Conservation (phyloP, 2,888 invertebrate genomes). For the Synanthedon andrenaeformis region DNA sequence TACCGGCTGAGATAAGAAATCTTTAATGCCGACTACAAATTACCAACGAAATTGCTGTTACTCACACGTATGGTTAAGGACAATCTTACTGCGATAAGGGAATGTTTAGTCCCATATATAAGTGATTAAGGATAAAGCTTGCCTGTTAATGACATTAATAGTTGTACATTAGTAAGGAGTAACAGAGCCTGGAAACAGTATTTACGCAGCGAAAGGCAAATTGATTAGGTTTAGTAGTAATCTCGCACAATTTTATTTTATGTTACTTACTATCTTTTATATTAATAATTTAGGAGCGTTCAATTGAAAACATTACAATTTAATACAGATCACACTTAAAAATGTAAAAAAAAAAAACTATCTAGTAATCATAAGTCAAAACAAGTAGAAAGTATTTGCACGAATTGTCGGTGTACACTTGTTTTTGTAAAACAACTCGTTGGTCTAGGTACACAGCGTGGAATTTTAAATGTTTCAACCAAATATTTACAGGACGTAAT, state of each 20-base stretch:
- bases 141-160: no score
- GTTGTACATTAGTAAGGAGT: no score
- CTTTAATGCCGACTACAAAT: constrained; percentile 54
- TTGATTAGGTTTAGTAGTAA: no score
- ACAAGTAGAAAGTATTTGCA: background rate
- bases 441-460: constrained; percentile 12
- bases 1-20: constrained; percentile 47
- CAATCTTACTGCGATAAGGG: constrained; percentile 1
- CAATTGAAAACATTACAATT: no score
- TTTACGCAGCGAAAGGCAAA: no score
- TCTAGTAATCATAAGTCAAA: no score
- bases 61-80: constrained; percentile 24
- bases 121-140: background rate
- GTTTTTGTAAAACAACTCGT: background rate
- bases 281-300: no score
- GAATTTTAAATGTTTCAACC: constrained; percentile 21
- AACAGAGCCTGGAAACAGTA: no score
- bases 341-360: no score
- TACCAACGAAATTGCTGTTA: constrained; percentile 43
- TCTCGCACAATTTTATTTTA: no score
- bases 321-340: no score
- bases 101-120: background rate
- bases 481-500: constrained; percentile 31
- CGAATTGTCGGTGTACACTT: background rate
- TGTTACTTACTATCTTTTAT: no score